A percentile compares a stretch with the other conserved stretches of the same genome.
phyloP scores from a whole-genome alignment of 2,888 invertebrate genomes.

The Barypeithes pellucidus region DNA sequence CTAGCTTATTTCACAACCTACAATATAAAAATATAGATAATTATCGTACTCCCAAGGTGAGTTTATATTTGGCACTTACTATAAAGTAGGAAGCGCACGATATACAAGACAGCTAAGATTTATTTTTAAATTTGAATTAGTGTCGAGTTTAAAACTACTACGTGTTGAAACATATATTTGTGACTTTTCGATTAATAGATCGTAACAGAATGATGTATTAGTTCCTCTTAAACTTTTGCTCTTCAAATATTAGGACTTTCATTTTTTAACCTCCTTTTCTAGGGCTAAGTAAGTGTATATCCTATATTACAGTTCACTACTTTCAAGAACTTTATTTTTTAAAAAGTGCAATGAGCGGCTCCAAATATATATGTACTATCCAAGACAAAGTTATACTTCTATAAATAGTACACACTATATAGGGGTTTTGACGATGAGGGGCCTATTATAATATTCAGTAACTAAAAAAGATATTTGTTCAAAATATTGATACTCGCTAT shows the following conservation, averaged over 20 bases:
- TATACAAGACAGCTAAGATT: constrained; percentile 59
- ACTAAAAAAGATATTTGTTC: too few relatives aligned
- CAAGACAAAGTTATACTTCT: too few relatives aligned
- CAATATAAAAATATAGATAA: neutral
- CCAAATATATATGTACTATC: too few relatives aligned
- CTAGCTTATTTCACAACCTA: neutral
- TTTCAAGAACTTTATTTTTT: too few relatives aligned
- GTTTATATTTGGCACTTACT: constrained; percentile 63
- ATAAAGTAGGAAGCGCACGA: constrained; percentile 62
- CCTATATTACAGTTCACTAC: too few relatives aligned
- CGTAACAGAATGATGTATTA: constrained; percentile 10
- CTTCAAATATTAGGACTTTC: neutral
- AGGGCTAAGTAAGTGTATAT: too few relatives aligned
- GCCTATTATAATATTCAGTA: too few relatives aligned
- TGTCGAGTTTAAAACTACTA: constrained; percentile 64
- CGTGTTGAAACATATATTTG: constrained; percentile 64
- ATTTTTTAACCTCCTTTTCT: neutral
- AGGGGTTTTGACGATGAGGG: too few relatives aligned
- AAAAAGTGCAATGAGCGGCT: too few relatives aligned
- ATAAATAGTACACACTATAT: too few relatives aligned
- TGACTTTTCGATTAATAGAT: neutral
- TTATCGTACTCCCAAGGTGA: constrained; percentile 57
- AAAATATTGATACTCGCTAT: too few relatives aligned
- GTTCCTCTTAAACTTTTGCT: neutral
- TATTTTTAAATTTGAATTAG: constrained; percentile 65